phyloP scores from a whole-genome alignment of 2,888 invertebrate species.

The Dendrolimus houi region DNA sequence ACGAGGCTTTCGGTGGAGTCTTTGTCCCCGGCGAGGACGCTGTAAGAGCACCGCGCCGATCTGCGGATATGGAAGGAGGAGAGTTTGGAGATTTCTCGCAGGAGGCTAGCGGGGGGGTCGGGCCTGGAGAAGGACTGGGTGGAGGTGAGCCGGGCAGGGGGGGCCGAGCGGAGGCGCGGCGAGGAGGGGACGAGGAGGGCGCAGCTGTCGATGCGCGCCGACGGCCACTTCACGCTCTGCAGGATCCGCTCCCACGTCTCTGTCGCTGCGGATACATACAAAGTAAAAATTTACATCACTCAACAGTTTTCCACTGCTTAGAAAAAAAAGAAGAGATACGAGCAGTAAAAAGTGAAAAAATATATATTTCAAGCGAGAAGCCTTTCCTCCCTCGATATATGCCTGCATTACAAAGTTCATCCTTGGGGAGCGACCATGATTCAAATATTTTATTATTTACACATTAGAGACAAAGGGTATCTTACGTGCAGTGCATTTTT shows the following conservation, averaged over 20 bases:
- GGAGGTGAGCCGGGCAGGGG: slow-evolving; percentile 33
- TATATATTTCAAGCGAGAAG: no score
- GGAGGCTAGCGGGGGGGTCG: slow-evolving; percentile 64
- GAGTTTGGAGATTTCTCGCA: slow-evolving; percentile 82
- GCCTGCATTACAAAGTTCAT: no score
- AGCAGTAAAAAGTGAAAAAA: no score
- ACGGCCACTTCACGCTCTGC: slow-evolving; percentile 79
- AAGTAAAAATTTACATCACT: background rate
- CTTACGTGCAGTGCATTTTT: no score
- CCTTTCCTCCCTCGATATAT: no score
- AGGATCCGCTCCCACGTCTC: slow-evolving; percentile 86
- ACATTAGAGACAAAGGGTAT: no score
- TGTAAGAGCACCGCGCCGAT: slow-evolving; percentile 83
- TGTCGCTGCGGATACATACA: slow-evolving; percentile 63
- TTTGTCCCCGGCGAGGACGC: slow-evolving; percentile 77
- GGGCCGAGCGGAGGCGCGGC: slow-evolving; percentile 34
- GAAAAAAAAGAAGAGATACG: background rate
- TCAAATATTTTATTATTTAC: no score
- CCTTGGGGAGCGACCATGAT: no score
- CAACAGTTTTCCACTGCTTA: slow-evolving; percentile 10
- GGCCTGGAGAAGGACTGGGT: slow-evolving; percentile 30
- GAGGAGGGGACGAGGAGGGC: slow-evolving; percentile 78
- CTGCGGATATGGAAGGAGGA: slow-evolving; percentile 82
- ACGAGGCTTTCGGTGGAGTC: slow-evolving; percentile 82
- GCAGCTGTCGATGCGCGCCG: slow-evolving; percentile 81